These are phyloP conservation scores for Oreohelix idahoensis DNA, from an alignment of 1,140 invertebrate genomes.

Conservation along the genomic window DNA sequence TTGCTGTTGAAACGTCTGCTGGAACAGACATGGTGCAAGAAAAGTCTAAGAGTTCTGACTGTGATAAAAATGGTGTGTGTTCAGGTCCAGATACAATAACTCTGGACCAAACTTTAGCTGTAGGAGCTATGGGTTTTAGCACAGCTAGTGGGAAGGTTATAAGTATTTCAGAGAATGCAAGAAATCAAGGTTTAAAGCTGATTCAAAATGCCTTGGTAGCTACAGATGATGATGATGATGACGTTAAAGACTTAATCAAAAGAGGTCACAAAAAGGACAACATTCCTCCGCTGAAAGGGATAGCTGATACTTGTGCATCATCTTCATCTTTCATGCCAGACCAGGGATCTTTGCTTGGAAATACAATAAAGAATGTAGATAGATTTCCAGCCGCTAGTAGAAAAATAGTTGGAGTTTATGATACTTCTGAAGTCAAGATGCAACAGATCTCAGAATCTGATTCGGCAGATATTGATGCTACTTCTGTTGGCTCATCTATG, in stretches of 20 bases:
- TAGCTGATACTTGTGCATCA: neutral
- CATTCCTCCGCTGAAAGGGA: neutral
- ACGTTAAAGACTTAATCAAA: neutral
- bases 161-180: slow-evolving; percentile 24
- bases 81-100: neutral
- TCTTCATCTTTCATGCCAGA: neutral
- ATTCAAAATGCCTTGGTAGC: neutral
- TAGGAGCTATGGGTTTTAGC: neutral
- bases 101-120: neutral
- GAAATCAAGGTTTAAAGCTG: slow-evolving; percentile 9
- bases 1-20: no score
- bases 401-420: no score
- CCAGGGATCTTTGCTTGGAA: neutral
- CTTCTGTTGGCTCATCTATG: no score
- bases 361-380: neutral
- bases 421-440: no score
- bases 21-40: neutral
- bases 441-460: no score
- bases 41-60: neutral
- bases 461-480: no score
- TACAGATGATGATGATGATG: slow-evolving; percentile 3
- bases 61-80: neutral
- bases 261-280: neutral
- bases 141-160: slow-evolving; percentile 29
- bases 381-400: no score